Percentiles rank a stretch among this genome's conserved stretches.
phyloP scores from a whole-genome alignment of 1,140 invertebrate species.

The Drosophila ohnishii region DNA sequence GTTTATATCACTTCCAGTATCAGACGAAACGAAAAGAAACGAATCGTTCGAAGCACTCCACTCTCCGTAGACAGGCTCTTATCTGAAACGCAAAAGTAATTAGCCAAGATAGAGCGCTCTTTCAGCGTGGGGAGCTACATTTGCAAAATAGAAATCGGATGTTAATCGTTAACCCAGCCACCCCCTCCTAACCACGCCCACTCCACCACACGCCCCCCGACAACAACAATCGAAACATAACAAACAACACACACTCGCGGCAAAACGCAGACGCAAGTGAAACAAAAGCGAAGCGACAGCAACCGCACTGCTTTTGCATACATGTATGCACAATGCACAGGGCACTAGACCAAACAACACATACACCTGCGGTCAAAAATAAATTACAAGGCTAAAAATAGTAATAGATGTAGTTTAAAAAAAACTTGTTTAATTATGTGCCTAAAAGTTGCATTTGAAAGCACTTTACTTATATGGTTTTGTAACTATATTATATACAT shows the following conservation, averaged over 20 bases:
- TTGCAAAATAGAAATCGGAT: conserved; percentile 23
- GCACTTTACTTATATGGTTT: background rate
- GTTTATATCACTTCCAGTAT: conserved; percentile 57
- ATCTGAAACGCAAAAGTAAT: conserved; percentile 36
- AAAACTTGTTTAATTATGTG: background rate
- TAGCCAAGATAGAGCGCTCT: conserved; percentile 31
- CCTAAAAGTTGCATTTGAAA: too few relatives aligned
- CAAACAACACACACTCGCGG: conserved; percentile 39
- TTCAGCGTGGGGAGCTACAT: conserved; percentile 17
- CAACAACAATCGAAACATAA: conserved; percentile 34
- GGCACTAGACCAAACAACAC: conserved; percentile 57
- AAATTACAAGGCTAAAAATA: background rate
- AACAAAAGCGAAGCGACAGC: conserved; percentile 59
- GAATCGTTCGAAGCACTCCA: conserved; percentile 17
- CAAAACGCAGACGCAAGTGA: conserved; percentile 63
- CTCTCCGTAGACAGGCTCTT: conserved; percentile 26
- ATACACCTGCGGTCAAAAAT: conserved; percentile 6
- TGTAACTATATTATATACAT: background rate
- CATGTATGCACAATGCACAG: conserved; percentile 31
- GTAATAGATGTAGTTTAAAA: background rate
- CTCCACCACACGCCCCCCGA: background rate
- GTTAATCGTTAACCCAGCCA: conserved; percentile 32
- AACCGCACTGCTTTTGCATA: conserved; percentile 37
- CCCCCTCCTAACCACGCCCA: conserved; percentile 32
- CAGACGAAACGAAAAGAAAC: conserved; percentile 60